Evolutionary conservation across 2,888 invertebrate species (phyloP).

Genomic region (Gonocerus acuteangulatus): DNA sequence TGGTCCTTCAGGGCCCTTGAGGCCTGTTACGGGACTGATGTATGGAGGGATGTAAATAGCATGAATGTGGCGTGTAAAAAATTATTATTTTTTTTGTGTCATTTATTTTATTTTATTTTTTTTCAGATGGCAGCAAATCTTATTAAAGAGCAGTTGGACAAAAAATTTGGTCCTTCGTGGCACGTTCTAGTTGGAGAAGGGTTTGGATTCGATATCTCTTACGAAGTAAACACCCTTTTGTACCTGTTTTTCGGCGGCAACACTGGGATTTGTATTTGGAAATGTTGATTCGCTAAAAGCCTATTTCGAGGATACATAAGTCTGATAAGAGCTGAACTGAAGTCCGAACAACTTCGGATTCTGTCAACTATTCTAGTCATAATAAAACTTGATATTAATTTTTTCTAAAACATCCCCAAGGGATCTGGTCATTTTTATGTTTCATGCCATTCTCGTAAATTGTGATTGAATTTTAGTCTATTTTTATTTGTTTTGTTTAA

Average conservation of each 20-base stretch:
- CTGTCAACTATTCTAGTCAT: conserved; percentile 10
- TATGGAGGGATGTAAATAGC: too few species aligned
- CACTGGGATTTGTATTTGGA: conserved; percentile 81
- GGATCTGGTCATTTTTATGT: conserved; percentile 8
- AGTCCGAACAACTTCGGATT: conserved; percentile 15
- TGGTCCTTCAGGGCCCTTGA: too few species aligned
- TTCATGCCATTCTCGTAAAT: conserved; percentile 11
- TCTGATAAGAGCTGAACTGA: conserved; percentile 6
- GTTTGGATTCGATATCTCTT: conserved; percentile 86
- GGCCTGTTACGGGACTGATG: too few species aligned
- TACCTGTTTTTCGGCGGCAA: conserved; percentile 90
- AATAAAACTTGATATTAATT: conserved; percentile 12
- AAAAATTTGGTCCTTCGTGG: conserved; percentile 90
- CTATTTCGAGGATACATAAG: neutral
- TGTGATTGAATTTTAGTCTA: conserved; percentile 21
- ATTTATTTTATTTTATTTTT: too few species aligned
- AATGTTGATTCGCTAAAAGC: conserved; percentile 53
- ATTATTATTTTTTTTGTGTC: too few species aligned
- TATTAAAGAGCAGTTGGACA: conserved; percentile 92
- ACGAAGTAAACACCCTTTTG: conserved; percentile 78
- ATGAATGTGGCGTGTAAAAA: too few species aligned
- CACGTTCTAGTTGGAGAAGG: conserved; percentile 94
- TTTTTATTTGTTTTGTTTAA: conserved; percentile 10
- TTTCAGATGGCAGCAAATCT: conserved; percentile 78
- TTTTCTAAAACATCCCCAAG: conserved; percentile 12